Percentiles rank a stretch among this genome's conserved stretches.
phyloP scores from a whole-genome alignment of 2,888 invertebrate genomes.

The Folsomia manolachei region DNA sequence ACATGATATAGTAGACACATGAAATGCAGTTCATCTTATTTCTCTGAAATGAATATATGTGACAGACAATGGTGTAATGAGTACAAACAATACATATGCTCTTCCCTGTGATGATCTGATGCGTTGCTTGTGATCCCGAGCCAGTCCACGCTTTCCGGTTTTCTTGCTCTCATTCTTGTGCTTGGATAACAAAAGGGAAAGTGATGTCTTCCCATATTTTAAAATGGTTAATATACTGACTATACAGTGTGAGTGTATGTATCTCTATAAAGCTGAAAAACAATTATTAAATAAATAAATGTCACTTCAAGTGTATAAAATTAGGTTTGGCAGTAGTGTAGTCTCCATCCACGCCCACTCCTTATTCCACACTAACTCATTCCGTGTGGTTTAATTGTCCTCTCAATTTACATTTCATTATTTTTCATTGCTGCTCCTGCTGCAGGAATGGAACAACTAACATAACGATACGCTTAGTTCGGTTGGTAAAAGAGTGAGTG shows the following conservation, averaged over 20 bases:
- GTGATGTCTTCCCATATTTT: background rate
- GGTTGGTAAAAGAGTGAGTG: conserved; percentile 8
- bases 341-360: background rate
- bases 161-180: background rate
- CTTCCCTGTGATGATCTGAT: too few species aligned
- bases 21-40: background rate
- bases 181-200: background rate
- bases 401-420: background rate
- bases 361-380: background rate
- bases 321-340: background rate
- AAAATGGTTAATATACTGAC: too few species aligned
- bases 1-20: too few species aligned
- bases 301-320: background rate
- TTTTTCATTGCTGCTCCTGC: too few species aligned
- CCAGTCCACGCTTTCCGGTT: background rate
- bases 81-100: too few species aligned
- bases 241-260: too few species aligned
- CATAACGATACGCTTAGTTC: background rate
- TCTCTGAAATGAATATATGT: background rate
- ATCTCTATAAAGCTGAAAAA: too few species aligned
- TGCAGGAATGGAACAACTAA: background rate
- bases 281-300: too few species aligned
- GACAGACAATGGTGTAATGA: background rate
- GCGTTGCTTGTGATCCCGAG: background rate
- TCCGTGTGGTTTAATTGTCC: background rate